Evolutionary conservation across 2,113 vertebrate species (phyloP), one percentile per base, ranked within the genome.

Genomic region (Xyrauchen texanus): DNA sequence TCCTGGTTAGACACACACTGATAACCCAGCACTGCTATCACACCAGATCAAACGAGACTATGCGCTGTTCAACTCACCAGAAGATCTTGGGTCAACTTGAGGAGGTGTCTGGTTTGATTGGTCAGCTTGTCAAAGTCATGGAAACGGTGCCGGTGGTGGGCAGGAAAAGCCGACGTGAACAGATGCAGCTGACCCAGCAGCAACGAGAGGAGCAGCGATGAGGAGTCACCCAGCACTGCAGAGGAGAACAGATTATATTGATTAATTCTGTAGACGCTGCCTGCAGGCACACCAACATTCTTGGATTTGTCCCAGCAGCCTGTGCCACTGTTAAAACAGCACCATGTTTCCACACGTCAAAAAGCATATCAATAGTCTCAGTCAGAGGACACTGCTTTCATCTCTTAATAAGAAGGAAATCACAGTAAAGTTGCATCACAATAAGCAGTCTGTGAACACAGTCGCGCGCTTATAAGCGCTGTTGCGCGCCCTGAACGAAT

Each of bases 41-140:
- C 21, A 34, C 21, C 21, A 34, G 21, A 34, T 34, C 21, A 34
- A 45, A 58, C 69, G 16, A 63, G 3, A 1, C 21, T 13, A 5
- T 7, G 55, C 55, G 7, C 12, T n/a, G 55, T 58, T 65, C 21
- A 76, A 91, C 93, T 92, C 83, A 94, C 93, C 90, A 93, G 83
- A 81, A 94, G 88, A 84, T 93, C 91, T 60, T 91, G 89, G 16
- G 93, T 92, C 76, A 93, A 86, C 88, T 89, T 93, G 84, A 92
- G 90, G 65, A 94, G 89, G 82, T 92, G 90, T 57, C 85, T 91
- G 71, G 92, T 93, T 87, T 94, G 92, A 86, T 94, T 94, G 88
- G 90, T 92, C 85, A 94, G 86, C 83, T 87, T 92, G 82, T 94
- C 92, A 85, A 93, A 86, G 74, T 94, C 93, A 16, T 34, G 21